A percentile compares a stretch with the other conserved stretches of the same genome.
phyloP scores from a whole-genome alignment of 2,797 vertebrate species.

The Typhlichthys subterraneus region DNA sequence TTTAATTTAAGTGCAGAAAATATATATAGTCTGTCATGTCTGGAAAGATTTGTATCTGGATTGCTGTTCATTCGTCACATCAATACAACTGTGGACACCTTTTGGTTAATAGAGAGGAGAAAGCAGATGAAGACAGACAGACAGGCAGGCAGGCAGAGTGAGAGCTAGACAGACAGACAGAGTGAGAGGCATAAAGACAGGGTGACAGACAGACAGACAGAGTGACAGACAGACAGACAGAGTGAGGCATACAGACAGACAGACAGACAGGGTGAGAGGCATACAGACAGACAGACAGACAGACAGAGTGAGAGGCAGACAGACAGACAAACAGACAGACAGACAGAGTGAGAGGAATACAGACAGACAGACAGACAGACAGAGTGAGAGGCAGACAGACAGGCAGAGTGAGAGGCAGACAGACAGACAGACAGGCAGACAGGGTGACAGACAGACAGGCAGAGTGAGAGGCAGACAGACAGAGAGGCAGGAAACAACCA shows the following conservation, averaged over 20 bases:
- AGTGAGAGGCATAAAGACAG: too few relatives aligned
- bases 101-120: background rate
- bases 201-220: background rate
- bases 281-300: slow-evolving; percentile 11
- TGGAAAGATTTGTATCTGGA: slow-evolving; percentile 60
- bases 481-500: background rate
- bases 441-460: slow-evolving; percentile 32
- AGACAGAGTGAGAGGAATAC: slow-evolving; percentile 25
- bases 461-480: slow-evolving; percentile 21
- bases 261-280: too few relatives aligned
- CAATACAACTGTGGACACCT: slow-evolving; percentile 30
- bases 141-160: slow-evolving; percentile 14
- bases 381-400: background rate
- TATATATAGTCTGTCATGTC: slow-evolving; percentile 63
- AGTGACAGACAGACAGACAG: background rate
- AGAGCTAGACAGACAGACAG: too few relatives aligned
- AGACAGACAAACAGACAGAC: slow-evolving; percentile 21
- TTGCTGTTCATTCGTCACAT: slow-evolving; percentile 47
- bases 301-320: slow-evolving; percentile 11
- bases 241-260: background rate
- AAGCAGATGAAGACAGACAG: background rate
- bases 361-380: background rate
- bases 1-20: slow-evolving; percentile 64
- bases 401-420: too few relatives aligned
- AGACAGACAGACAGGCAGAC: slow-evolving; percentile 16